phyloP scores from a whole-genome alignment of 2,113 vertebrate species.

The Typhlomys cinereus region DNA sequence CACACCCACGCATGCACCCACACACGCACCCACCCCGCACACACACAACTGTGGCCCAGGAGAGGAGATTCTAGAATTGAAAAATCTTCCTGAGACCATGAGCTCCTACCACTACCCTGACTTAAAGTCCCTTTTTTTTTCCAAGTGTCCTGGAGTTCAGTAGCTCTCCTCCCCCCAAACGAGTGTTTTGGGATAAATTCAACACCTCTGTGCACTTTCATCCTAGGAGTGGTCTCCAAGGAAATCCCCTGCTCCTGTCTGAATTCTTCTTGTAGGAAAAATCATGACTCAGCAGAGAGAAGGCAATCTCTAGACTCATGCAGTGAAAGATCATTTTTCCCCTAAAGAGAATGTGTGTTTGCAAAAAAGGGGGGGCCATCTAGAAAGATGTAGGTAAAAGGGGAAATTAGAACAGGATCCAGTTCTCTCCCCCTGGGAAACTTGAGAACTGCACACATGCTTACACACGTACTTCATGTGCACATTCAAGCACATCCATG shows the following conservation, averaged over 20 bases:
- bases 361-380: background rate
- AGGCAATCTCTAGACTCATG: background rate
- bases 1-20: too few relatives aligned
- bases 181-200: background rate
- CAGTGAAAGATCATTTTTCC: background rate
- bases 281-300: background rate
- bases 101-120: too few relatives aligned
- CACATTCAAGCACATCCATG: too few relatives aligned
- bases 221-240: background rate
- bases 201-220: background rate
- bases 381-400: accelerated
- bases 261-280: background rate
- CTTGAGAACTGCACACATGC: background rate
- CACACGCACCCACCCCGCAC: too few relatives aligned
- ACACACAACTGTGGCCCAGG: background rate
- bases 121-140: background rate
- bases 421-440: background rate
- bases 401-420: background rate
- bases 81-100: background rate
- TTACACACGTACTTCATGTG: too few relatives aligned
- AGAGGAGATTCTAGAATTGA: background rate
- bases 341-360: background rate
- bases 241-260: background rate
- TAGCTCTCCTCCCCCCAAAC: accelerated
- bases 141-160: background rate